Evolutionary conservation across 1,140 invertebrate genomes (phyloP), one percentile per base, ranked within the genome.

Genomic region (Temnothorax longispinosus): DNA sequence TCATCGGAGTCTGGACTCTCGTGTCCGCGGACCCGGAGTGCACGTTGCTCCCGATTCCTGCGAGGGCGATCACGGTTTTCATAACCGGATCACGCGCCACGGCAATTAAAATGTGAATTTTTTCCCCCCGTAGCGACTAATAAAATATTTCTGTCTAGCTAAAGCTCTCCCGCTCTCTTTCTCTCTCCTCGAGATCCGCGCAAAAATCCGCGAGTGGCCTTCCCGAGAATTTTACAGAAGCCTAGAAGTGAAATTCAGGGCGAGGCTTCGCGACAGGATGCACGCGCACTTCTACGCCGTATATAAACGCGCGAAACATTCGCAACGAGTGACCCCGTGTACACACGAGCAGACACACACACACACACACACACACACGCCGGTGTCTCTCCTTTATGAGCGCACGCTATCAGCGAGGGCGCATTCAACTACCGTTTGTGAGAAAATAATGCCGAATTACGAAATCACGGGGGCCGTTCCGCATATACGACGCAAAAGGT

Each of bases 371-470:
- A 38, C 38, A 41, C 38, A 41, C 38, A 41, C 11, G 44, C 41
- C 54, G 50, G 15, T 27, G 64, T 74, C 32, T 62, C 75, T 11
- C 35, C 58, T 71, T 72, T 88, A 11, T 78, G 69, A 35, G 32
- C 50, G n/a, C 11, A 44, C 52, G 47, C 78, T 67, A 72, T 56
- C 76, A 56, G 32, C 52, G 32, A 54, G 32, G 27, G 11, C 15
- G 76, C 18, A 82, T 64, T 80, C 56, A 74, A 85, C 44, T 69
- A 67, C 62, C 44, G 50, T 67, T 82, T 72, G 87, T 80, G 75
- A 85, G 87, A 86, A 67, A 89, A 88, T 76, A 78, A 85, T 50
- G 58, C 54, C 75, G 69, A 88, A 88, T 89, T 88, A 74, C 82
- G 84, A 88, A 89, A 89, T 75, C 54, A 67, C 35, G 64, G 41